Percentiles rank a stretch among this genome's conserved stretches.
These are phyloP conservation scores for Buphagus erythrorhynchus DNA, from an alignment of 2,797 vertebrate species.

Conservation along the genomic window DNA sequence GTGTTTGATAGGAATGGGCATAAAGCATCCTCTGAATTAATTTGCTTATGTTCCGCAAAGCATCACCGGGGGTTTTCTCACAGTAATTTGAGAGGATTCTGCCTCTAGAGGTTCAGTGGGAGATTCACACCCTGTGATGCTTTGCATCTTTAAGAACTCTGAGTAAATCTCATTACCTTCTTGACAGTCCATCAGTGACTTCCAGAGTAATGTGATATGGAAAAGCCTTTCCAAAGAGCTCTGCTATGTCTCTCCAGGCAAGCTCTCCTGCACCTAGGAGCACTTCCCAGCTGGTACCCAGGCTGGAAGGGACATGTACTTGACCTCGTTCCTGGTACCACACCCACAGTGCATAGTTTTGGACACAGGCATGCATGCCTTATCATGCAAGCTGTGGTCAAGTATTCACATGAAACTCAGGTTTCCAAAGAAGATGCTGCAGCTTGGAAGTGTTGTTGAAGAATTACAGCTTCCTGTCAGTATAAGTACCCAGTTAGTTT, in stretches of 20 bases:
- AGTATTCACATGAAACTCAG: background rate
- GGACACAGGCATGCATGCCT: background rate
- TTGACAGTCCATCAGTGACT: background rate
- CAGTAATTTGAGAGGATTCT: background rate
- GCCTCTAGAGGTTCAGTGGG: background rate
- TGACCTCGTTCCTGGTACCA: background rate
- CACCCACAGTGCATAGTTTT: background rate
- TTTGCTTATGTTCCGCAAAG: background rate
- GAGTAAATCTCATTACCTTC: background rate
- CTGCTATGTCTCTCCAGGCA: background rate
- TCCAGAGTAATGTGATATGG: no score
- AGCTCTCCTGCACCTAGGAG: background rate
- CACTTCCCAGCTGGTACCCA: background rate
- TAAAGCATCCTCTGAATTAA: background rate
- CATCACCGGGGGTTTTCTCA: background rate
- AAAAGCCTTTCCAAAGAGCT: background rate
- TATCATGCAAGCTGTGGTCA: background rate
- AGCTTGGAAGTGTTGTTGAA: background rate
- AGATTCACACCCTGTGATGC: background rate
- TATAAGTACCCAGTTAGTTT: background rate
- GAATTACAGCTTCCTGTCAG: background rate
- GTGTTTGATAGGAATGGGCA: background rate
- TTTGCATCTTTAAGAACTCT: background rate
- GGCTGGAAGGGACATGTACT: background rate
- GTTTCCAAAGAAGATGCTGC: slow-evolving; percentile 10